Base-by-base conservation (phyloP, 2,113 vertebrate species). In the Myotis davidii region DNA sequence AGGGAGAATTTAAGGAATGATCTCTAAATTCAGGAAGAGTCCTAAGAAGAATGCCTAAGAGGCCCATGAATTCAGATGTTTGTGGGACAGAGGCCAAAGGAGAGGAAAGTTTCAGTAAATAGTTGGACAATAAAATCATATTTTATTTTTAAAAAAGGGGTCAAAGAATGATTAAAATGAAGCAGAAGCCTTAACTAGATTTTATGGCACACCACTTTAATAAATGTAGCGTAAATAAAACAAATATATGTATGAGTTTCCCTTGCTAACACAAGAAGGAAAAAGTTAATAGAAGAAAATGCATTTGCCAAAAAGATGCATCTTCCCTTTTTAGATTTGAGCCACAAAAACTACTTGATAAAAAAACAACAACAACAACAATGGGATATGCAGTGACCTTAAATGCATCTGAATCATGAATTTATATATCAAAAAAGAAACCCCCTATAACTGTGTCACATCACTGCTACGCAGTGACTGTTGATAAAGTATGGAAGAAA, bases 141-240 rank as follows among this genome's bases (percentile, higher is more conserved):
- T 90, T 94, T 69, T 88, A 77, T 21, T 59, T 59, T 59, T 32
- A 34, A 42, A 77, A 79, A 84, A n/a, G 17, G 4, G 6, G 0
- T 37, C 34, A 52, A 84, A 42, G 20, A 50, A 91, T 94, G 50
- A 81, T n/a, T 85, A 45, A 85, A 90, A 85, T 52, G 16, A 93
- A 88, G 29, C 14, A 50, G n/a, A 91, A 88, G 9, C 5, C 4
- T 90, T 88, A 45, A 27, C 25, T 83, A 67, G n/a, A 42, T 92
- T 88, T n/a, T 54, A 16, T 32, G 23, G 5, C 14, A 54, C 10
- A 65, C 0, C 1, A 48, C 12, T 76, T 83, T 59, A 29, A 67
- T 82, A 42, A 82, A 65, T 14, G 42, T 21, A 23, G 10, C 69
- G 0, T 82, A 83, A 90, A 73, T 73, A 73, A 87, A 65, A 65